Evolutionary conservation across 2,888 invertebrate genomes (phyloP), one percentile per base, ranked within the genome.

Genomic region (Carabus problematicus): DNA sequence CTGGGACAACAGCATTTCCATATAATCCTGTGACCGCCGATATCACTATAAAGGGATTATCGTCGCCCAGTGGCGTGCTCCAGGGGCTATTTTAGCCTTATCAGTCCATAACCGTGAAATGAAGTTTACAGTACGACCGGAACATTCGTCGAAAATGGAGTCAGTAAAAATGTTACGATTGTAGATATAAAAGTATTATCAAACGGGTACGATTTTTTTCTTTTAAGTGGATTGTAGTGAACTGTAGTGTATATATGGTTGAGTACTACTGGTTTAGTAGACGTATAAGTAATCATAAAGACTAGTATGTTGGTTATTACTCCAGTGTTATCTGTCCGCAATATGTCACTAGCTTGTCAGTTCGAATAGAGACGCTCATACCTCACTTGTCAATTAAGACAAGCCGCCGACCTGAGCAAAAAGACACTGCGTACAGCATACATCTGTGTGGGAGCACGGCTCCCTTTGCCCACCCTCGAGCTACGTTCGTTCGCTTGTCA

Each of bases 301-400:
- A 16, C 11, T 9, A 16, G 14, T 16, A 7, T 11, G 6, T 52
- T 52, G 8, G 19, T 14, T 12, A 45, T 12, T 8, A 52, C 52
- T 19, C 16, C 52, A 7, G 52, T 49, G n/a, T 12, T 14, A 12
- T 16, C 49, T 49, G 66, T 66, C 49, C 66, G 59, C 66, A 66
- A 66, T 66, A 58, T 66, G 66, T 66, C 66, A 66, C 58, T 58
- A 41, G 18, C 16, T n/a, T 59, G 66, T 66, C 66, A 40, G 66
- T 18, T 66, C 58, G 40, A 66, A 66, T 66, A 66, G 8, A n/a
- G 49, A 45, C 41, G 29, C 58, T 66, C 66, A 66, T 66, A 66
- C 58, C 66, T 66, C 66, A 66, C 66, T 66, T 66, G 66, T 66
- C 66, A 66, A 66, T 66, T 66, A 66, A 66, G 66, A 66, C 12